Base-by-base conservation (phyloP, 2,797 vertebrate species). In the Sebastes reedi region DNA sequence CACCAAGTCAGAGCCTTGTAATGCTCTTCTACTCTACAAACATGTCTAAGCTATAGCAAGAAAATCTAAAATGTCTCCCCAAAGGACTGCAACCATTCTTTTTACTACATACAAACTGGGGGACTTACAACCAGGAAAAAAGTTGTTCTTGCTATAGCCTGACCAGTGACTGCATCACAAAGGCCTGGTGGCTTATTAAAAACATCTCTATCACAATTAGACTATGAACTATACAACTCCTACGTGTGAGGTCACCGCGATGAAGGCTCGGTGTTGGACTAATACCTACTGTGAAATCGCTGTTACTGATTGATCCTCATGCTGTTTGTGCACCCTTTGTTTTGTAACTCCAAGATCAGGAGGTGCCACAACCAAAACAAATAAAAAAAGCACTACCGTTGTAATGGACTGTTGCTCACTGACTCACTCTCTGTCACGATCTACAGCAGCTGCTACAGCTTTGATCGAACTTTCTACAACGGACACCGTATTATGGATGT, bases 311-410 rank as follows among this genome's bases (percentile, higher is more conserved):
- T 32, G 25, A 81, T 70, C 29, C 8, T 59, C 50, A 30, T 59
- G 50, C 2, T 62, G 36, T 39, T 61, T 18, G 25, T 30, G 64
- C 58, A 55, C 8, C 14, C 2, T 30, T 76, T 70, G 27, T 77
- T 81, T 81, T 71, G 42, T 20, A 65, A 84, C 14, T 74, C 50
- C 46, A 72, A 67, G 76, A 78, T 46, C 58, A 86, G 60, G 60
- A 88, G 87, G 86, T 75, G 67, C 83, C 61, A 72, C 50, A 77
- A 75, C 58, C 22, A 55, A 82, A 67, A 64, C 52, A 85, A 72
- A 80, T 18, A 30, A 54, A 83, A 75, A 54, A 75, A 58, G 10
- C 22, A 29, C 52, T 14, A 14, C 52, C 55, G 64, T 32, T 71
- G 72, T 55, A 80, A 77, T 3, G 25, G n/a, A 9, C 29, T 42